These are phyloP conservation scores for Crocidura indochinensis DNA, from an alignment of 2,797 vertebrate species.

Conservation along the genomic window DNA sequence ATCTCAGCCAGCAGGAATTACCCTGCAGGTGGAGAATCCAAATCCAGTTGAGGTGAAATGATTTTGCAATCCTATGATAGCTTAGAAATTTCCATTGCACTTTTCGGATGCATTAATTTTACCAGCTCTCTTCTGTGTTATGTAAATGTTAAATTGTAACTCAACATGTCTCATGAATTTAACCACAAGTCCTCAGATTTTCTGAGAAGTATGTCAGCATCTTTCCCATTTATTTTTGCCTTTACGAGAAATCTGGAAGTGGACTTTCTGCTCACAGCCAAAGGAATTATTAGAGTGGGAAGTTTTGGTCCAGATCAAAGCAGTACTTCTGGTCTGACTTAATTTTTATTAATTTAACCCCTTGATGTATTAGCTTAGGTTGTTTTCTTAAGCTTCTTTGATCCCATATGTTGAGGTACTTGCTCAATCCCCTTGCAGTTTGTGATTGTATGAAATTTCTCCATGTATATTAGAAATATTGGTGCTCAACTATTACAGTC, in stretches of 20 bases:
- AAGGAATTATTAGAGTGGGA: slow-evolving; percentile 65
- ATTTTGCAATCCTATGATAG: background rate
- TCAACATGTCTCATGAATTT: slow-evolving; percentile 60
- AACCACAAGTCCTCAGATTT: slow-evolving; percentile 61
- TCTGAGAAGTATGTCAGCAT: slow-evolving; percentile 62
- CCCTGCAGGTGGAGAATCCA: background rate
- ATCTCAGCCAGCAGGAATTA: slow-evolving; percentile 16
- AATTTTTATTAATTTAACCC: slow-evolving; percentile 63
- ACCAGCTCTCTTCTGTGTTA: slow-evolving; percentile 25
- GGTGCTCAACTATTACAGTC: slow-evolving; percentile 26
- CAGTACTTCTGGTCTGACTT: slow-evolving; percentile 51
- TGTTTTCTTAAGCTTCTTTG: slow-evolving; percentile 52
- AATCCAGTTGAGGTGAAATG: background rate
- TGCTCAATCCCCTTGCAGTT: slow-evolving; percentile 8
- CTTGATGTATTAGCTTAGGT: slow-evolving; percentile 71
- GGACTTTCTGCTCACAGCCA: slow-evolving; percentile 60
- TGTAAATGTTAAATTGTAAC: slow-evolving; percentile 66
- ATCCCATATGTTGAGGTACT: slow-evolving; percentile 16
- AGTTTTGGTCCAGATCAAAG: slow-evolving; percentile 75
- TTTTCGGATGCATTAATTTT: slow-evolving; percentile 50
- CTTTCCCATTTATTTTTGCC: slow-evolving; percentile 60
- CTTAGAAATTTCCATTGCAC: slow-evolving; percentile 60
- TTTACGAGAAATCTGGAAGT: slow-evolving; percentile 74
- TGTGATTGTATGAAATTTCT: slow-evolving; percentile 62
- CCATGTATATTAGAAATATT: slow-evolving; percentile 37